Percentiles rank a stretch among this genome's conserved stretches.
Evolutionary conservation across 35 echinoderm and acorn worm genomes (phyloP).

Genomic region (Diadema setosum): DNA sequence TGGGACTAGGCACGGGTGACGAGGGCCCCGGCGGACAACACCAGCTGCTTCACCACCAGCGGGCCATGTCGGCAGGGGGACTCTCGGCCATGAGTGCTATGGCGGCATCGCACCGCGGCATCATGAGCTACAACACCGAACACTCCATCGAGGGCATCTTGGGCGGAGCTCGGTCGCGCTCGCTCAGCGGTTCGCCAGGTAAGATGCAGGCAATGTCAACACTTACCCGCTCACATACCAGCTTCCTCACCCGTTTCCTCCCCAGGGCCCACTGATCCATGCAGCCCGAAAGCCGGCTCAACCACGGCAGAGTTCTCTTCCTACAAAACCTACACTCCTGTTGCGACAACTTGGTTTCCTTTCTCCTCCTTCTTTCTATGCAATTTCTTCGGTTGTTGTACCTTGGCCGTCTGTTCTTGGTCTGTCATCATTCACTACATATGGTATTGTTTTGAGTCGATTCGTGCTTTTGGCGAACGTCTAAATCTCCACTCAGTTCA

Average conservation of each 20-base stretch:
- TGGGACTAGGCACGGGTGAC: not conserved
- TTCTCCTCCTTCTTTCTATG: no score
- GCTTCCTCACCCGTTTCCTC: not conserved
- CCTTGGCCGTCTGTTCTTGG: no score
- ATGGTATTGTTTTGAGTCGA: no score
- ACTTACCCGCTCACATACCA: no score
- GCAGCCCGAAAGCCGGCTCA: no score
- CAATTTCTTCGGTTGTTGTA: no score
- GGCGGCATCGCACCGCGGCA: not conserved
- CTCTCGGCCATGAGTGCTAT: not conserved
- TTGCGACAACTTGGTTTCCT: no score
- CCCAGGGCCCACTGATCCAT: not conserved
- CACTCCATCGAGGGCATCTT: not conserved
- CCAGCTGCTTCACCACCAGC: not conserved
- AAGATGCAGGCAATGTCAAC: not conserved
- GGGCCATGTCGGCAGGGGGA: not conserved
- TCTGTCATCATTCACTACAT: no score
- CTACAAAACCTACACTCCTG: no score
- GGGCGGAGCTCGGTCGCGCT: not conserved
- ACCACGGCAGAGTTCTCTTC: no score
- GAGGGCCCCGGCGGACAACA: not conserved
- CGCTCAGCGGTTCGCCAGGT: conserved; percentile 1
- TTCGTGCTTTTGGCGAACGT: no score
- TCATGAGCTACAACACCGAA: not conserved
- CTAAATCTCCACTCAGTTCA: no score